A percentile compares a stretch with the other conserved stretches of the same genome.
Conservation (phyloP, 2,113 vertebrate genomes). For the Corythornis cristatus region DNA sequence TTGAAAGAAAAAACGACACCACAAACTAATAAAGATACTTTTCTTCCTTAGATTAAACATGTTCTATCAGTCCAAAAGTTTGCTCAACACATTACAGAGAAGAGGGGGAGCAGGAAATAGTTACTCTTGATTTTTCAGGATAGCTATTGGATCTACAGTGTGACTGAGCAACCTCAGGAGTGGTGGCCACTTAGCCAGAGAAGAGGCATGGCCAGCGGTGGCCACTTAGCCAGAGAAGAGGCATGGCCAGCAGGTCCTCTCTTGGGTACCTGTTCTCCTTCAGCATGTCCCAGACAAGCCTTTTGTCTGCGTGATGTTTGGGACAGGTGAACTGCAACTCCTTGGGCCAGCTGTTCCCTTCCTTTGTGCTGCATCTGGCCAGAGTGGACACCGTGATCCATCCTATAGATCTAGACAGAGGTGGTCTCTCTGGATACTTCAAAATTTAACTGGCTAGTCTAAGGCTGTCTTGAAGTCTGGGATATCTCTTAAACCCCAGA, state of each 20-base stretch:
- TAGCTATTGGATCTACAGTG: rapidly evolving
- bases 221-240: neutral
- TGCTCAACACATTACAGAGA: neutral
- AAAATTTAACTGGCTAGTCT: neutral
- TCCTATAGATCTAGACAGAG: neutral
- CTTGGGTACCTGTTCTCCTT: neutral
- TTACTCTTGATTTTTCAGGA: neutral
- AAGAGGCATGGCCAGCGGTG: neutral
- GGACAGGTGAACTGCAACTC: neutral
- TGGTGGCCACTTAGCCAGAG: neutral
- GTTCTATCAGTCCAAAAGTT: neutral
- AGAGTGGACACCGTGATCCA: neutral
- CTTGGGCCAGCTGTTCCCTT: neutral
- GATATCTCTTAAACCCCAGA: neutral
- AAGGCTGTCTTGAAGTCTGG: neutral
- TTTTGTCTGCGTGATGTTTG: neutral
- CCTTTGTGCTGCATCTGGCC: neutral
- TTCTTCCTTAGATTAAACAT: neutral
- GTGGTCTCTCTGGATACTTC: neutral
- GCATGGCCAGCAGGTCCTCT: neutral
- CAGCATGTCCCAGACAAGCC: neutral
- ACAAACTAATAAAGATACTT: neutral
- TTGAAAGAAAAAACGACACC: neutral
- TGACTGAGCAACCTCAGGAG: neutral
- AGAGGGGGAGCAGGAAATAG: neutral